These are phyloP conservation scores for Anthoscopus minutus DNA, from an alignment of 2,113 vertebrate species.

Conservation along the genomic window DNA sequence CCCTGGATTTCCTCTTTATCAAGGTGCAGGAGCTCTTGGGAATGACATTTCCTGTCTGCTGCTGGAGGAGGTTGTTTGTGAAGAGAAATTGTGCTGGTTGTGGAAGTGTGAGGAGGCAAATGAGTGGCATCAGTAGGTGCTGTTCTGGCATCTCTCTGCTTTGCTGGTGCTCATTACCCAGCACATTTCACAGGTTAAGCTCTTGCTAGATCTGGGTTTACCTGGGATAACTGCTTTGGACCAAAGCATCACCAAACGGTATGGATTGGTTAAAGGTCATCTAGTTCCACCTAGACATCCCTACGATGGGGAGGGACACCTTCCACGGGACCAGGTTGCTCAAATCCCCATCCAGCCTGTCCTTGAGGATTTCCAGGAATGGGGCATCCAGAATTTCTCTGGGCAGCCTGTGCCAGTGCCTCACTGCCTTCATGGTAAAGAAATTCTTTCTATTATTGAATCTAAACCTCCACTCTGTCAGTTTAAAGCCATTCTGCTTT, in stretches of 20 bases:
- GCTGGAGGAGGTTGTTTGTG: background rate
- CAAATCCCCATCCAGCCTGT: background rate
- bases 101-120: background rate
- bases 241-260: background rate
- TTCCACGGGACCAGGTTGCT: background rate
- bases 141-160: background rate
- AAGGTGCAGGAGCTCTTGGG: background rate
- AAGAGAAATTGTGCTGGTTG: background rate
- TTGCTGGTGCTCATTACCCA: background rate
- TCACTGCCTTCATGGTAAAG: background rate
- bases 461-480: background rate
- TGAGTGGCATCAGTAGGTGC: background rate
- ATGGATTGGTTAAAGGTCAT: background rate
- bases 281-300: background rate
- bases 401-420: background rate
- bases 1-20: background rate
- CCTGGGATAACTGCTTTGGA: background rate
- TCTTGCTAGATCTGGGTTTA: background rate
- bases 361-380: background rate
- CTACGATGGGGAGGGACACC: accelerated
- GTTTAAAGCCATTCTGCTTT: background rate
- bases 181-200: background rate
- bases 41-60: background rate
- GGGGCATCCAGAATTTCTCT: background rate
- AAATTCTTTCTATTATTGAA: background rate